Evolutionary conservation across 2,888 invertebrate genomes (phyloP).

Genomic region (Carterocephalus palaemon): DNA sequence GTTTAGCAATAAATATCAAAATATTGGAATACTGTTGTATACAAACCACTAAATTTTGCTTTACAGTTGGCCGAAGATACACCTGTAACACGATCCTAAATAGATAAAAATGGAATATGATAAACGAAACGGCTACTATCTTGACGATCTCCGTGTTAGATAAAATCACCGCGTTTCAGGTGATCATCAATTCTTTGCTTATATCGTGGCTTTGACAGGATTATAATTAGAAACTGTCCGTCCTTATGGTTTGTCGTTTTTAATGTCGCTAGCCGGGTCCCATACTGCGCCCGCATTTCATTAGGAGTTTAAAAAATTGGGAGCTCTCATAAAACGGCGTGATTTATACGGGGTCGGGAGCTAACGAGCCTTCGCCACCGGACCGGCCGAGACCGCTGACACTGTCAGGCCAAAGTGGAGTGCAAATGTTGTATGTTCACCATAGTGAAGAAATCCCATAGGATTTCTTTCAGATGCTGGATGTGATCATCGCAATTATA

Average conservation of each 20-base stretch:
- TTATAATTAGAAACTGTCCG: constrained; percentile 78
- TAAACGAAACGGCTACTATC: constrained; percentile 60
- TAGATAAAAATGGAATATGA: constrained; percentile 38
- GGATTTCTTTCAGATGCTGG: no score
- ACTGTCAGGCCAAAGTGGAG: constrained; percentile 4
- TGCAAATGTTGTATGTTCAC: no score
- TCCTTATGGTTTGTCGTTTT: constrained; percentile 74
- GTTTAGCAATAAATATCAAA: constrained; percentile 7
- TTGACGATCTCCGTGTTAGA: constrained; percentile 60
- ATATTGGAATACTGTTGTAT: no score
- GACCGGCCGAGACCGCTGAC: background rate
- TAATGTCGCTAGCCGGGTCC: constrained; percentile 76
- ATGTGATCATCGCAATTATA: no score
- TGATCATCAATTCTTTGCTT: constrained; percentile 74
- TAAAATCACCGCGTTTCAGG: constrained; percentile 65
- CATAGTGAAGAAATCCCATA: no score
- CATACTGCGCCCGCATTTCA: constrained; percentile 78
- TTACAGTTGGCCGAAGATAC: constrained; percentile 3
- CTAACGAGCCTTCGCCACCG: constrained; percentile 66
- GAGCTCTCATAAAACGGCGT: constrained; percentile 73
- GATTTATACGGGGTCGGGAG: constrained; percentile 76
- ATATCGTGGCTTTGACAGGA: constrained; percentile 75
- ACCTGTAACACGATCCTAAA: constrained; percentile 14
- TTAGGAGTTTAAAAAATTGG: constrained; percentile 73
- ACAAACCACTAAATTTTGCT: constrained; percentile 7